phyloP scores from a whole-genome alignment of 2,797 vertebrate genomes.

The Brachymystax lenok region DNA sequence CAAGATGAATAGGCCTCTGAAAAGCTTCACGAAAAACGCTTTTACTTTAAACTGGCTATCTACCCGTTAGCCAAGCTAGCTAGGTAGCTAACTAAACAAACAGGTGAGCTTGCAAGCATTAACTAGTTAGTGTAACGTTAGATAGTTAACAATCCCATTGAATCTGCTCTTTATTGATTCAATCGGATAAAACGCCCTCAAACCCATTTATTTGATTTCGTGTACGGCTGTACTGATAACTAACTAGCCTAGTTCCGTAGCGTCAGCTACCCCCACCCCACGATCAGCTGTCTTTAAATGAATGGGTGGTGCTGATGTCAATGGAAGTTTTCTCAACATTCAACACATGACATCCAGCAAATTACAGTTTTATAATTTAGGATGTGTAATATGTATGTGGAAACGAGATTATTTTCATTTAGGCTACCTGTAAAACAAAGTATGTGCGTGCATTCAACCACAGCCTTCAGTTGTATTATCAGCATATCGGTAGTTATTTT shows the following conservation, averaged over 20 bases:
- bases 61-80: neutral
- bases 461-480: too few species aligned
- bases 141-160: neutral
- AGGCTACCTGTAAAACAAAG: too few species aligned
- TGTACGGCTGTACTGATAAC: neutral
- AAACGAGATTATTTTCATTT: neutral
- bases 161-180: neutral
- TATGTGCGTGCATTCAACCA: neutral
- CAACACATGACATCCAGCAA: neutral
- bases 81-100: neutral
- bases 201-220: neutral
- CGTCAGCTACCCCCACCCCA: neutral
- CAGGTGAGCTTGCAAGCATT: neutral
- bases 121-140: neutral
- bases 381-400: neutral
- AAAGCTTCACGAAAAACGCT: neutral
- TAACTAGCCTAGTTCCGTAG: constrained; percentile 9
- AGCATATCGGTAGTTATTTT: neutral
- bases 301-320: neutral
- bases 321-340: neutral
- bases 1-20: neutral
- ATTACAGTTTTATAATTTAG: neutral
- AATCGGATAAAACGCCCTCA: neutral
- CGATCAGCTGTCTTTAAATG: neutral
- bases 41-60: neutral